Conservation (phyloP, 2,797 vertebrate species). For the Paguma larvata region DNA sequence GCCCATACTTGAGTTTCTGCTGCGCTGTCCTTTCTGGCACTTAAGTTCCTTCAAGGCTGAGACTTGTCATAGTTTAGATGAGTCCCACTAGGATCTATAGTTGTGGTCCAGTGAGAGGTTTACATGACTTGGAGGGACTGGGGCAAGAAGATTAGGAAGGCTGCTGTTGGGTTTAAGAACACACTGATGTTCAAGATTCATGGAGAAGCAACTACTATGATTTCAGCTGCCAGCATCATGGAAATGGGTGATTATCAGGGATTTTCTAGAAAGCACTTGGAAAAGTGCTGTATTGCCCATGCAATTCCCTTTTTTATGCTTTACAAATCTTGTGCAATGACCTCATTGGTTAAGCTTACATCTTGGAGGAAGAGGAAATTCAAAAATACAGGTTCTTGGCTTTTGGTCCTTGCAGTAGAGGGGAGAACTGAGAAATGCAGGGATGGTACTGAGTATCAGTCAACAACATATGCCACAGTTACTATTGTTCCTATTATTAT, state of each 20-base stretch:
- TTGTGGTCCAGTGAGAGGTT: background rate
- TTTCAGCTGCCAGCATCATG: background rate
- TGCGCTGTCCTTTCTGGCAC: background rate
- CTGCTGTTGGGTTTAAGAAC: background rate
- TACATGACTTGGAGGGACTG: background rate
- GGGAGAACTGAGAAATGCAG: background rate
- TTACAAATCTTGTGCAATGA: background rate
- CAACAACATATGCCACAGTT: background rate
- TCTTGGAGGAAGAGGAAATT: background rate
- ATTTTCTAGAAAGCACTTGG: background rate
- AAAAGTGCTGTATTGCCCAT: background rate
- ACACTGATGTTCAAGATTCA: background rate
- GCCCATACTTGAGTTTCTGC: background rate
- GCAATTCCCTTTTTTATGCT: constrained; percentile 7
- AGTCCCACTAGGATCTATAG: background rate
- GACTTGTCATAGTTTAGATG: background rate
- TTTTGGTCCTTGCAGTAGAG: background rate
- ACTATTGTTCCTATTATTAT: background rate
- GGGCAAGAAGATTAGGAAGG: background rate
- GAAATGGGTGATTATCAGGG: background rate
- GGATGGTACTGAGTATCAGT: background rate
- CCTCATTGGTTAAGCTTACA: background rate
- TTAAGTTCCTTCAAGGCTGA: background rate
- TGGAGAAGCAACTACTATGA: background rate
- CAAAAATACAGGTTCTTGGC: background rate